A percentile compares a stretch with the other conserved stretches of the same genome.
Evolutionary conservation across 2,113 vertebrate genomes (phyloP).

Genomic region (Grammomys surdaster): DNA sequence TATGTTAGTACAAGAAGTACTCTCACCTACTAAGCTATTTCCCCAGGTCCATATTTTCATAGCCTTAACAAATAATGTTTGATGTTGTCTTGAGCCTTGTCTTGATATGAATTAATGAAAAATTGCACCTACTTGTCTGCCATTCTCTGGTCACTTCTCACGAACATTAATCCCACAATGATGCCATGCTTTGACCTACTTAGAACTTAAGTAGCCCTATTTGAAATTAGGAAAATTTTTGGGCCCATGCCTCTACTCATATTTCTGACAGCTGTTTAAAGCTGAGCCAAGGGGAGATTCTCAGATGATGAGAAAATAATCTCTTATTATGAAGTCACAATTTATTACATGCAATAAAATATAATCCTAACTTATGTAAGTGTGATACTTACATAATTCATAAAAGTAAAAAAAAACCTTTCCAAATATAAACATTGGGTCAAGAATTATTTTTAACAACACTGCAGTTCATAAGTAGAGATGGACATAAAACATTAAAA

Average conservation of each 20-base stretch:
- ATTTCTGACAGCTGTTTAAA: background rate
- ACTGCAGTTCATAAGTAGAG: background rate
- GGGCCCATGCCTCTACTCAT: background rate
- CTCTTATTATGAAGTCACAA: background rate
- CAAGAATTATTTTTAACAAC: background rate
- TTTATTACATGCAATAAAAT: constrained; percentile 36
- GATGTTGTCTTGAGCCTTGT: background rate
- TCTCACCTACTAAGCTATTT: no score
- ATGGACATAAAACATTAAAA: background rate
- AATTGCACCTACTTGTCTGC: background rate
- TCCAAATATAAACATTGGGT: constrained; percentile 5
- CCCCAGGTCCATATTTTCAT: background rate
- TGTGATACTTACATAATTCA: background rate
- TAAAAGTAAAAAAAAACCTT: background rate
- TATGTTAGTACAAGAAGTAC: background rate
- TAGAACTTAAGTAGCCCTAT: background rate
- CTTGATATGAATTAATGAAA: background rate
- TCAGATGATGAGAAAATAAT: constrained; percentile 17
- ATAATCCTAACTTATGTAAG: constrained; percentile 5
- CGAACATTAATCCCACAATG: background rate
- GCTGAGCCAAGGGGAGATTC: background rate
- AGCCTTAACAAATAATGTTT: background rate
- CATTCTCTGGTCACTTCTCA: background rate
- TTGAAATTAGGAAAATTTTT: background rate
- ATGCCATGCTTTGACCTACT: background rate